Evolutionary conservation across 2,113 vertebrate species (phyloP).

Genomic region (Falcunculus frontatus): DNA sequence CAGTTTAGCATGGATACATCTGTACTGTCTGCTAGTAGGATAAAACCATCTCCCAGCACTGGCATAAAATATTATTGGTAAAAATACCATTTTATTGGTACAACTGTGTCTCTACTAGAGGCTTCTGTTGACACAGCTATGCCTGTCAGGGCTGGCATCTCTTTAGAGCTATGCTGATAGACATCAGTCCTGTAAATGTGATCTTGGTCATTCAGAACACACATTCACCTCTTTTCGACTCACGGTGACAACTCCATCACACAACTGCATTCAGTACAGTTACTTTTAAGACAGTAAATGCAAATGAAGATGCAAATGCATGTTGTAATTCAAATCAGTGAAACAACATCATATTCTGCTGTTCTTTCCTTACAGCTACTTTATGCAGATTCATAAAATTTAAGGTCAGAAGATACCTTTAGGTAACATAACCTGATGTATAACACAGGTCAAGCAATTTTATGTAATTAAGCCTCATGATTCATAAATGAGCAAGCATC

Average conservation of each 20-base stretch:
- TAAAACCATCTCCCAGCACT: not conserved
- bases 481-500: conserved; percentile 5
- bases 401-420: conserved; percentile 47
- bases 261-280: not conserved
- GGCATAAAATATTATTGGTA: not conserved
- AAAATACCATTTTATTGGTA: conserved; percentile 11
- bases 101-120: not conserved
- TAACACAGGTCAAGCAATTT: conserved; percentile 33
- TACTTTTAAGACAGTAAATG: conserved; percentile 41
- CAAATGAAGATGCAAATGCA: conserved; percentile 44
- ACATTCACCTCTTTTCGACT: not conserved
- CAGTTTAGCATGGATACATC: not conserved
- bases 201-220: not conserved
- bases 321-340: conserved; percentile 44
- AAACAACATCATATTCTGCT: conserved; percentile 3
- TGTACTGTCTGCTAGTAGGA: not conserved
- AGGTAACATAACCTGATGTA: conserved; percentile 30
- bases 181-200: not conserved
- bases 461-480: conserved; percentile 29
- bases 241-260: not conserved
- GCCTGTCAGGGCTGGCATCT: not conserved
- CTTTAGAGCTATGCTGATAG: not conserved
- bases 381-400: conserved; percentile 26
- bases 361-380: conserved; percentile 5
- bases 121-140: conserved; percentile 1